These are phyloP conservation scores for Trichogramma pretiosum DNA, from an alignment of 1,140 invertebrate species.

Conservation along the genomic window DNA sequence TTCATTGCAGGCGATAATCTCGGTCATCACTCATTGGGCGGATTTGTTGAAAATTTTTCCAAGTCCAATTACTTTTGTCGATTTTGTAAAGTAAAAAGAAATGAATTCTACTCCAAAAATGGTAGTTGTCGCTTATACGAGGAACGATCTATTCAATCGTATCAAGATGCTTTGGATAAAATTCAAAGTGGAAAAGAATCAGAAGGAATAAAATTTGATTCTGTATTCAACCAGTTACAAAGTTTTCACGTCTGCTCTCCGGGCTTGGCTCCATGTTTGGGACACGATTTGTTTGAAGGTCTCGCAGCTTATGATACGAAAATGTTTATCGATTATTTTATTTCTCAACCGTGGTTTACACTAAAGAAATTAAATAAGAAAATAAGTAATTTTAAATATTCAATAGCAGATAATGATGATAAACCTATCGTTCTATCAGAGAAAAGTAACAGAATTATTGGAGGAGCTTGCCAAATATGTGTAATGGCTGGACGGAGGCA, in stretches of 20 bases:
- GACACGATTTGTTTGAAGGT: conserved; percentile 15
- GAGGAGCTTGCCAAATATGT: conserved; percentile 18
- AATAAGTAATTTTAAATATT: conserved; percentile 23
- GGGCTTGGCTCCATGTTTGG: conserved; percentile 9
- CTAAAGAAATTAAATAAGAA: conserved; percentile 16
- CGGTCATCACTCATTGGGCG: conserved; percentile 24
- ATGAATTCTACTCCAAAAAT: conserved; percentile 17
- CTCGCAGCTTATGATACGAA: conserved; percentile 19
- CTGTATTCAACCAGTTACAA: conserved; percentile 17
- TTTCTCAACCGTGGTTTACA: conserved; percentile 20
- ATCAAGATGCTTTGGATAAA: conserved; percentile 18
- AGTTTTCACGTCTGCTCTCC: conserved; percentile 18
- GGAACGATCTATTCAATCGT: conserved; percentile 17
- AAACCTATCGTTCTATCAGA: conserved; percentile 10
- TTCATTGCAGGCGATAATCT: conserved; percentile 30
- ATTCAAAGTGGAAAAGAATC: conserved; percentile 12
- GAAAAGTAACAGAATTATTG: conserved; percentile 14
- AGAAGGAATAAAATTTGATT: conserved; percentile 21
- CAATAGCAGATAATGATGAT: conserved; percentile 20
- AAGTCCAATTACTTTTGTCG: conserved; percentile 20
- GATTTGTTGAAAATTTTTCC: conserved; percentile 26
- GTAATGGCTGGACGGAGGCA: no score
- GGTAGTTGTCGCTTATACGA: conserved; percentile 12
- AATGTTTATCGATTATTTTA: conserved; percentile 20
- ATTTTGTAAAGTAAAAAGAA: conserved; percentile 18